phyloP scores from a whole-genome alignment of 2,888 invertebrate species.

The Drosophila helvetica region DNA sequence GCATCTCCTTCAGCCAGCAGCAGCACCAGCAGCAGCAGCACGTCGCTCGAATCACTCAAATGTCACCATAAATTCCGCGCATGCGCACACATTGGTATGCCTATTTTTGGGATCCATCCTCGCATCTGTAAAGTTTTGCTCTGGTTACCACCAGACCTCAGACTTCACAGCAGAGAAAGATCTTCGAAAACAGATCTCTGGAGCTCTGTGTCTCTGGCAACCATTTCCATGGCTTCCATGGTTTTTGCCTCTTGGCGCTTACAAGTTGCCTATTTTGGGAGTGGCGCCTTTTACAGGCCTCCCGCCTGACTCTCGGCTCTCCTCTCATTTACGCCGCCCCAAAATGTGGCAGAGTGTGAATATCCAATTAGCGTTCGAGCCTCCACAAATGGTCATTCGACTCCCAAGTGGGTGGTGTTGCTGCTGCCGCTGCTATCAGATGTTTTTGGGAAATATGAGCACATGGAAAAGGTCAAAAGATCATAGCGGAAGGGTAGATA shows the following conservation, averaged over 20 bases:
- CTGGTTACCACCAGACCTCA: constrained; percentile 54
- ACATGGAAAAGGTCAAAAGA: background rate
- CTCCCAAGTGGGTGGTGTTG: constrained; percentile 33
- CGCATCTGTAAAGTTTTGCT: constrained; percentile 24
- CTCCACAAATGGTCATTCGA: constrained; percentile 52
- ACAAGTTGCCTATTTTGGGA: constrained; percentile 78
- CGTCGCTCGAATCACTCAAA: constrained; percentile 79
- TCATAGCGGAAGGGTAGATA: background rate
- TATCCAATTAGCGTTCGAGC: constrained; percentile 68
- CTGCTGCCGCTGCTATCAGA: background rate
- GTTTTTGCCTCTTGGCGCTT: constrained; percentile 65
- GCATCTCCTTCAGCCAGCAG: constrained; percentile 33
- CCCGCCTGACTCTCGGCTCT: constrained; percentile 10
- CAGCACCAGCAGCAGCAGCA: constrained; percentile 58
- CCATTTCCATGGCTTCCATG: constrained; percentile 11
- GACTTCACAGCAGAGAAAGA: constrained; percentile 11
- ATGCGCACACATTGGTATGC: constrained; percentile 80
- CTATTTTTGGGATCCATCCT: constrained; percentile 67
- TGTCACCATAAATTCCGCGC: constrained; percentile 81
- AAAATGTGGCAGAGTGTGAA: constrained; percentile 75
- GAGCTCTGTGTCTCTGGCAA: background rate
- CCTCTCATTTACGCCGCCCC: constrained; percentile 71
- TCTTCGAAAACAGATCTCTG: background rate
- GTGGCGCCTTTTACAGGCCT: constrained; percentile 68
- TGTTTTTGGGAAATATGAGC: background rate